phyloP scores from a whole-genome alignment of 2,888 invertebrate species.

The Volucella inanis region DNA sequence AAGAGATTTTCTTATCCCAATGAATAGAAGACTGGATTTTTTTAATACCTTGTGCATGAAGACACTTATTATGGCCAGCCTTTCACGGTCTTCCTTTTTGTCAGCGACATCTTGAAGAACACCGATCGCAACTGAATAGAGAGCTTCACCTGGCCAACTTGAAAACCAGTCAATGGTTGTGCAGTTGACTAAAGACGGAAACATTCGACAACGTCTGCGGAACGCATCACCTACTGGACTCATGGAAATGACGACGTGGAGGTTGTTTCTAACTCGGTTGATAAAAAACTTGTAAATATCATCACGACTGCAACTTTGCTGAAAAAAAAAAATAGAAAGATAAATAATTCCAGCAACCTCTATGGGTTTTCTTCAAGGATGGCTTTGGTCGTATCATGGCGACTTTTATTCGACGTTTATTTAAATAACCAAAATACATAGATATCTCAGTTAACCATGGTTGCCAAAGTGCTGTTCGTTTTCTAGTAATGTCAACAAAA shows the following conservation, averaged over 20 bases:
- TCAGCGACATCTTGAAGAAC: constrained; percentile 86
- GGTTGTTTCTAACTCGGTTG: constrained; percentile 90
- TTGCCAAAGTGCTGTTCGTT: too few species aligned
- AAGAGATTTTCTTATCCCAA: neutral
- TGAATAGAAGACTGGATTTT: neutral
- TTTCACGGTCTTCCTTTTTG: constrained; percentile 83
- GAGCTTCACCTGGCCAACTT: constrained; percentile 94
- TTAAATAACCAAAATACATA: too few species aligned
- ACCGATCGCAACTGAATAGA: constrained; percentile 91
- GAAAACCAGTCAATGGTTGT: constrained; percentile 98
- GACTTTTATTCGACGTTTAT: too few species aligned
- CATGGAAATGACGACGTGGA: constrained; percentile 95
- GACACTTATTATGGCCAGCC: constrained; percentile 87
- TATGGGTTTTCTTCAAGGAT: too few species aligned
- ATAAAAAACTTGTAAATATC: constrained; percentile 93
- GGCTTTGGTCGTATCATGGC: too few species aligned
- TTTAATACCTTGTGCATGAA: constrained; percentile 87
- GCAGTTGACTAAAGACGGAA: constrained; percentile 96
- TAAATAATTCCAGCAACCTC: neutral
- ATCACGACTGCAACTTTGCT: constrained; percentile 87
- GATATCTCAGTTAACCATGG: too few species aligned
- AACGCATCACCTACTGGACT: constrained; percentile 95
- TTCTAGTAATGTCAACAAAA: too few species aligned
- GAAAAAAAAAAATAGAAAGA: neutral
- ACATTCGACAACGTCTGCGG: constrained; percentile 94